Conservation (phyloP, 2,113 vertebrate species). For the Anguilla rostrata region DNA sequence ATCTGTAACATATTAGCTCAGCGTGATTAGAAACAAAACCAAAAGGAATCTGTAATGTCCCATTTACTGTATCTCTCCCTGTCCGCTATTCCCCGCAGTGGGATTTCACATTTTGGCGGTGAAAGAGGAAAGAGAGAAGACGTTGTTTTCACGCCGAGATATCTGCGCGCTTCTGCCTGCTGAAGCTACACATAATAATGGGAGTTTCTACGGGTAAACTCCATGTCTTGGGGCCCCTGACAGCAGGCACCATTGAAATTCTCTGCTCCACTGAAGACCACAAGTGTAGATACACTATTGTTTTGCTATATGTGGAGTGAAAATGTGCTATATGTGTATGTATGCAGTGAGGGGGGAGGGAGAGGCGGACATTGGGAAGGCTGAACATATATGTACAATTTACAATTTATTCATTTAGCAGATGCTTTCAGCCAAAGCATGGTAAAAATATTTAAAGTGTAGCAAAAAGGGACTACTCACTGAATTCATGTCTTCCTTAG, state of each 20-base stretch:
- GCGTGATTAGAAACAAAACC: background rate
- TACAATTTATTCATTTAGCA: background rate
- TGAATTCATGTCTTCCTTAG: too few relatives aligned
- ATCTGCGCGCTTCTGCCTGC: background rate
- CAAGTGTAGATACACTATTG: conserved; percentile 18
- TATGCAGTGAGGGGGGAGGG: background rate
- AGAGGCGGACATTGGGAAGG: background rate
- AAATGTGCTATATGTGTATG: background rate
- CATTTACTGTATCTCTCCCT: background rate
- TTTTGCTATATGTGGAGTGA: background rate
- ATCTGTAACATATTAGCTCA: background rate
- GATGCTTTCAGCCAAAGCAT: background rate
- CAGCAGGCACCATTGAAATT: conserved; percentile 15
- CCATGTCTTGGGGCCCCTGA: conserved; percentile 24
- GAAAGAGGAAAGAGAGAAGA: background rate
- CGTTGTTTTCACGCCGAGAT: background rate
- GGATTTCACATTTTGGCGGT: background rate
- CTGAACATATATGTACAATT: background rate
- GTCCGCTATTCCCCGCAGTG: background rate
- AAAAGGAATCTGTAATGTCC: background rate
- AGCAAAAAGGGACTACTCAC: too few relatives aligned
- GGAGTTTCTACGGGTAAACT: conserved; percentile 19
- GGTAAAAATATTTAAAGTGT: too few relatives aligned
- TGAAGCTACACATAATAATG: conserved; percentile 22
- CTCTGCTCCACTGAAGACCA: conserved; percentile 21